Base-by-base conservation (phyloP, 2,113 vertebrate species). In the Cnemophilus loriae region DNA sequence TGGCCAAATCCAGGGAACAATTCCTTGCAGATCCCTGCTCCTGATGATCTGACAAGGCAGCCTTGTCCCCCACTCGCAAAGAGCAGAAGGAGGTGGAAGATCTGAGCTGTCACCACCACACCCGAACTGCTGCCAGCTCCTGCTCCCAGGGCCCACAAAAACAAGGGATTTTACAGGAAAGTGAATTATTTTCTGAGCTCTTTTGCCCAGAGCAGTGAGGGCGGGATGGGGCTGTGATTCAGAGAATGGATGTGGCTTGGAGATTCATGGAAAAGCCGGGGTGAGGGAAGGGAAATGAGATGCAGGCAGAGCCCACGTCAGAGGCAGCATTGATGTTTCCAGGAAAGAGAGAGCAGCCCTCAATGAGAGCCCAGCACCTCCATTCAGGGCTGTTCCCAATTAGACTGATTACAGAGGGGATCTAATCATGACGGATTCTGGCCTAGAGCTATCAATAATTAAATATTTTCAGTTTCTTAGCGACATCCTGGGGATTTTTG, bases 181-280 rank as follows among this genome's bases (percentile, higher is more conserved):
- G 79, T 63, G 82, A 84, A 94, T 92, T 91, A 78, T 87, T 94
- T 50, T 24, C 82, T 55, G 50, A 90, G 89, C 63, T 92, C 23
- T 59, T 70, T 76, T 9, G 52, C 91, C 90, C 19, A 32, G 55
- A 90, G 92, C 90, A 37, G 79, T 10, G 42, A 67, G 44, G 60
- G 52, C 21, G 17, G 64, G 73, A 55, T 26, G 83, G 39, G 60
- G 50, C 68, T 82, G 84, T 64, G 84, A 82, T 95, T 94, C 94
- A 91, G 56, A 59, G 69, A 77, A 60, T 0, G 10, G 28, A 56
- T 5, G 1, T 47, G 73, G 47, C 64, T 88, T 35, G 44, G 47
- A 55, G 27, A 60, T 89, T 92, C 77, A 68, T 0, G 2, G 93
- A 60, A 92, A 77, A 74, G 24, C 6, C 10, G 6, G 50, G 73